Conservation (phyloP, 2,113 vertebrate species). For the Phodopus roborovskii region DNA sequence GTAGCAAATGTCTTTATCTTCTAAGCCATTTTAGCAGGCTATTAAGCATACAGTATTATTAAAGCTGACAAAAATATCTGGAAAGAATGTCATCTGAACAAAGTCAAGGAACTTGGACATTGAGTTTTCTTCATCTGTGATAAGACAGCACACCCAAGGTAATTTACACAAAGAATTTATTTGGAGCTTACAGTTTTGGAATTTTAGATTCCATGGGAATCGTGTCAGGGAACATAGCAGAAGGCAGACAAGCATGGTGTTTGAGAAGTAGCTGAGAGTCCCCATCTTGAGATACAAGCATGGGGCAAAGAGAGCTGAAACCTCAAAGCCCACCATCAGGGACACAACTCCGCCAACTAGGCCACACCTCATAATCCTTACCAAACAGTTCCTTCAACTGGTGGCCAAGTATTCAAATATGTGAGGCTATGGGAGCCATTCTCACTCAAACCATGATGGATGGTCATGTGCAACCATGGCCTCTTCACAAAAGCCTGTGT, state of each 20-base stretch:
- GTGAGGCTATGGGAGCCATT: background rate
- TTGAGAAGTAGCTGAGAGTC: background rate
- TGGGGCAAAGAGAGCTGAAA: background rate
- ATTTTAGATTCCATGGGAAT: background rate
- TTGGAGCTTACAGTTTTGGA: background rate
- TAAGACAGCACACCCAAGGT: background rate
- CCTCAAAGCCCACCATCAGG: background rate
- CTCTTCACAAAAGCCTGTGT: background rate
- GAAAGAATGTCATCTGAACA: background rate
- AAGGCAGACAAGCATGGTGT: background rate
- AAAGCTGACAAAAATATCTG: background rate
- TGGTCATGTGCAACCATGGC: background rate
- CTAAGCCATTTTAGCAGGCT: too few relatives aligned
- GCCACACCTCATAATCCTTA: background rate
- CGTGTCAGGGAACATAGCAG: background rate
- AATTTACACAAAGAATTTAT: background rate
- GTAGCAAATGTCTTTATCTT: background rate
- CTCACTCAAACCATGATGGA: background rate
- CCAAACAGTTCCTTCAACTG: background rate
- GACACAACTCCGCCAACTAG: background rate
- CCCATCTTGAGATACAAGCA: background rate
- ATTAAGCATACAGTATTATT: too few relatives aligned
- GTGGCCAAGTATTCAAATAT: background rate
- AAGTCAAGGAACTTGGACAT: background rate
- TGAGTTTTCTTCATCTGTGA: background rate